A percentile compares a stretch with the other conserved stretches of the same genome.
These are phyloP conservation scores for Chironomus striatipennis DNA, from an alignment of 1,140 invertebrate species.

Conservation along the genomic window DNA sequence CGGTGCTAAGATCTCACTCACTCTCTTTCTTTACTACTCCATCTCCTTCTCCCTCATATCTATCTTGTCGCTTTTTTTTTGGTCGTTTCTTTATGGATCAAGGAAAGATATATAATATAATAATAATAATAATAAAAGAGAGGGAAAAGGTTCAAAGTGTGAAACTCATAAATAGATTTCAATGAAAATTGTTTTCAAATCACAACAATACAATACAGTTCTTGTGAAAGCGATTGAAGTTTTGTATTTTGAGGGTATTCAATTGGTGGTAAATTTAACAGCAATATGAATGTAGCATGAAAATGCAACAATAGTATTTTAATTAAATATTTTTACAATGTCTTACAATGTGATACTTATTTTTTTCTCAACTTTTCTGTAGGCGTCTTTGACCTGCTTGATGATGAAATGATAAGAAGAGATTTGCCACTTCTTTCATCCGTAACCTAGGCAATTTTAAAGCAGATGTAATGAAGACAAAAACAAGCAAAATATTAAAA, in stretches of 20 bases:
- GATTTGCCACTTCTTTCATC: no score
- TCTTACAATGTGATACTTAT: no score
- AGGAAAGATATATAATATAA: background rate
- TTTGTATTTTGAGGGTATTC: background rate
- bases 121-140: no score
- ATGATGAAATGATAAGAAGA: no score
- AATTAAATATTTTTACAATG: background rate
- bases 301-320: background rate
- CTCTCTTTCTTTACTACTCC: no score
- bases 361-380: no score
- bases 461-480: no score
- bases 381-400: background rate
- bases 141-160: conserved; percentile 1
- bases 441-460: no score
- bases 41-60: no score
- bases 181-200: background rate
- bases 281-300: background rate
- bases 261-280: conserved; percentile 6
- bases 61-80: no score
- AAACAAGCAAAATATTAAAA: no score
- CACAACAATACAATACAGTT: conserved; percentile 7
- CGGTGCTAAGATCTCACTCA: background rate
- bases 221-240: background rate
- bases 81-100: background rate
- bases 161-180: conserved; percentile 5